Percentiles rank a stretch among this genome's conserved stretches.
phyloP scores from a whole-genome alignment of 2,113 vertebrate genomes.

The Tenrec ecaudatus region DNA sequence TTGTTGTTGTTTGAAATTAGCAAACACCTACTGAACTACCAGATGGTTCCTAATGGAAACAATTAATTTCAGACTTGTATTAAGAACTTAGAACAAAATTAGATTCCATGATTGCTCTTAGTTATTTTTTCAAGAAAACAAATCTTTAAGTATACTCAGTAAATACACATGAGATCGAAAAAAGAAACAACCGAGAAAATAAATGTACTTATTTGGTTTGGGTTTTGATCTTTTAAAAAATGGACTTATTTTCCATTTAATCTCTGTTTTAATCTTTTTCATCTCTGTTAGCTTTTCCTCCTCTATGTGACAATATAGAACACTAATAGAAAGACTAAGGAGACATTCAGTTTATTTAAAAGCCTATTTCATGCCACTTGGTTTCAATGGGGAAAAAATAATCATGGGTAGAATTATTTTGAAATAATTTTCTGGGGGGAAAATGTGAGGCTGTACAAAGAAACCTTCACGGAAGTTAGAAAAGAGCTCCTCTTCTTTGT shows the following conservation, averaged over 20 bases:
- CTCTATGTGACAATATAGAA: constrained; percentile 12
- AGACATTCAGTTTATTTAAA: constrained; percentile 75
- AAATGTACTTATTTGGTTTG: constrained; percentile 27
- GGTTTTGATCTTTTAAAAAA: constrained; percentile 63
- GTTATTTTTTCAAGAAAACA: constrained; percentile 38
- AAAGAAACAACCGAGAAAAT: constrained; percentile 48
- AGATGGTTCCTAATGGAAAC: neutral
- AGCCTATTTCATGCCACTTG: constrained; percentile 70
- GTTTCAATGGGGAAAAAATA: constrained; percentile 65
- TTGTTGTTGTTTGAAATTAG: constrained; percentile 43
- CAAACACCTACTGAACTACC: neutral
- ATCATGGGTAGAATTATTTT: constrained; percentile 59
- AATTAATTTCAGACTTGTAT: neutral
- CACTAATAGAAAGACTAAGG: constrained; percentile 65
- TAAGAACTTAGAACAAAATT: neutral
- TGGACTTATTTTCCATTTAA: constrained; percentile 67
- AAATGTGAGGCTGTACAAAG: constrained; percentile 30
- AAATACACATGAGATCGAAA: constrained; percentile 35
- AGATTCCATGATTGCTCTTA: neutral
- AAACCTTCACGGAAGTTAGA: constrained; percentile 32
- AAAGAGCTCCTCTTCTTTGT: constrained; percentile 59
- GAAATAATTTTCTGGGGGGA: constrained; percentile 71
- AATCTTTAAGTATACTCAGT: constrained; percentile 1
- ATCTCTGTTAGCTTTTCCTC: constrained; percentile 64
- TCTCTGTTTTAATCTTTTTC: constrained; percentile 57